Evolutionary conservation across 2,797 vertebrate species (phyloP), one percentile per base, ranked within the genome.

Genomic region (Pseudochirops corinnae): DNA sequence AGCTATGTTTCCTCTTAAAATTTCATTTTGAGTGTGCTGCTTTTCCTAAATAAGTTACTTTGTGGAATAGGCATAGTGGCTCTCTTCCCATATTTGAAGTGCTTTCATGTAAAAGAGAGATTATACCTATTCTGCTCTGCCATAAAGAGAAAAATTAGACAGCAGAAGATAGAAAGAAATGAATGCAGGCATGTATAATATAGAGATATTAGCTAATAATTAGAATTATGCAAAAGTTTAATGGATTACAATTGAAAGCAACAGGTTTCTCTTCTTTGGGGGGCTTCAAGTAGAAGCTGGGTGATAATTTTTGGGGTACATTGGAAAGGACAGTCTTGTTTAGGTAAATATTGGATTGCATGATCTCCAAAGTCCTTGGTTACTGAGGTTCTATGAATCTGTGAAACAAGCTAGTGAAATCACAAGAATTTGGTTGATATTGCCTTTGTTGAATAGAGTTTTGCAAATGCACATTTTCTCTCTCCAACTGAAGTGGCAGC

Each of bases 391-490:
- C 74, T 26, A 46, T 28, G 39, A 87, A 93, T 50, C 39, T 94
- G 28, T 97, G 74, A 96, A 97, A 96, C 10, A 53, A 94, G 95
- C 55, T 0, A 1, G 26, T 95, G 33, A 26, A 94, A 14, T 82
- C 92, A 94, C 39, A 31, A 4, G 16, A 50, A 9, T 4, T 56
- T 93, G 93, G 55, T 93, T 67, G n/a, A 29, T 74, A 93, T 39
- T 58, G 56, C 58, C 3, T 94, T 33, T 94, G 93, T 95, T 60
- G 96, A 62, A 11, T 7, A 95, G 55, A 28, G 92, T 90, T 91
- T 28, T 90, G 58, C 24, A 90, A 87, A 18, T 92, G 67, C 14
- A 28, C 18, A 95, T 56, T 58, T 93, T 96, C 92, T 95, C 95
- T 93, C 92, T 62, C 10, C 18, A 95, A 91, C 46, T 90, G n/a